Evolutionary conservation across 2,113 vertebrate species (phyloP), one percentile per base, ranked within the genome.

Genomic region (Trematocara stigmaticum): DNA sequence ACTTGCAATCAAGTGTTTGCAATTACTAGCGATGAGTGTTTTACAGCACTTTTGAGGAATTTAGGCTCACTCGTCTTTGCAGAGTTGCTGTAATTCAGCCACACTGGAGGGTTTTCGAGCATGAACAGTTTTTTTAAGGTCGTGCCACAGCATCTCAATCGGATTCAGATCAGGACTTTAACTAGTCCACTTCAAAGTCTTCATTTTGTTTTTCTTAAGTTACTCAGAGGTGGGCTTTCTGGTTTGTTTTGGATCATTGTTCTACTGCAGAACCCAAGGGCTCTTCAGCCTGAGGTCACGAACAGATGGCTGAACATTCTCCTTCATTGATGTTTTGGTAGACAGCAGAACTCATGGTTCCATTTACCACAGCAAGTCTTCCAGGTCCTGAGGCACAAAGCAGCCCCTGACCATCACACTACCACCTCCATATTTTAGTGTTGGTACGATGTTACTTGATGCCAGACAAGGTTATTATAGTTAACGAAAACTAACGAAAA

Each of bases 151-250:
- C 0, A 35, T 5, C 16, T 38, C 34, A 35, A 38, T 64, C 10
- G 4, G 59, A 38, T 0, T 64, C 59, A 64, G 18, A 7, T 38
- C 18, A 64, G 10, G 34, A 64, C 59, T 64, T 64, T n/a, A 35
- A 64, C 34, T 38, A 64, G 2, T 7, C 34, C 34, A 64, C 18
- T 38, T 38, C 18, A 38, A 64, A 64, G 59, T 5, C 6, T 64
- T 64, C 4, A 38, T 38, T 64, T 64, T 64, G 59, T 64, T 64
- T 38, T 64, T 61, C 59, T 64, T 64, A 64, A n/a, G 59, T 11
- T 2, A 7, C 59, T 64, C 59, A 64, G 2, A 20, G 4, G 3
- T 38, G 59, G 34, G 34, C 59, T 64, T 38, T 38, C 18, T 38
- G 18, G 18, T 38, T 64, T 64, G 59, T 7, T 64, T 38, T 38